A percentile compares a stretch with the other conserved stretches of the same genome.
Conservation (phyloP, 2,888 invertebrate species). For the Hermaeophaga mercurialis region DNA sequence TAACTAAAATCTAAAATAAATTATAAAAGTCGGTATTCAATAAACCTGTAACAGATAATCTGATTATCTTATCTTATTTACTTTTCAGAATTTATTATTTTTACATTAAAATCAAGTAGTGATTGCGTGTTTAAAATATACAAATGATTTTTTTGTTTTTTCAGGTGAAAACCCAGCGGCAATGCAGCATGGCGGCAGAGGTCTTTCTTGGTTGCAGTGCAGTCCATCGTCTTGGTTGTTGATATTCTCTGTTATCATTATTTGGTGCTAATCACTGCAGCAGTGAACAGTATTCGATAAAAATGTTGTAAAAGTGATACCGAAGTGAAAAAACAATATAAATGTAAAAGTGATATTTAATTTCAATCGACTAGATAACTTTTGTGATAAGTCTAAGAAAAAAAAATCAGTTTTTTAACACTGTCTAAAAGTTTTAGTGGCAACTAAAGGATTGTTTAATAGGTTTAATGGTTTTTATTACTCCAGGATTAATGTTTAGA, state of each 20-base stretch:
- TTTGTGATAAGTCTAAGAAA: neutral
- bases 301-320: conserved; percentile 2
- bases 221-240: conserved; percentile 57
- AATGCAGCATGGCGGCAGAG: conserved; percentile 61
- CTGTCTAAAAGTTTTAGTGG: too few relatives aligned
- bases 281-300: conserved; percentile 7
- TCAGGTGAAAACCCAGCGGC: conserved; percentile 63
- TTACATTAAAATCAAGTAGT: too few relatives aligned
- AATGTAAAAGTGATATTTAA: neutral
- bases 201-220: conserved; percentile 56
- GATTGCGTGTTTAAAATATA: too few relatives aligned
- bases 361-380: neutral
- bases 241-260: conserved; percentile 50
- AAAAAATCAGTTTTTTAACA: too few relatives aligned
- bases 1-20: too few relatives aligned
- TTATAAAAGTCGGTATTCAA: too few relatives aligned
- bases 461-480: too few relatives aligned
- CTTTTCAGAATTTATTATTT: too few relatives aligned
- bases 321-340: neutral
- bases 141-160: conserved; percentile 35
- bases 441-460: too few relatives aligned
- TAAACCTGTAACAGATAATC: too few relatives aligned
- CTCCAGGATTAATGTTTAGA: too few relatives aligned
- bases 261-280: conserved; percentile 51
- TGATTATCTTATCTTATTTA: too few relatives aligned